phyloP scores from a whole-genome alignment of 2,113 vertebrate species.

The Pavo muticus region DNA sequence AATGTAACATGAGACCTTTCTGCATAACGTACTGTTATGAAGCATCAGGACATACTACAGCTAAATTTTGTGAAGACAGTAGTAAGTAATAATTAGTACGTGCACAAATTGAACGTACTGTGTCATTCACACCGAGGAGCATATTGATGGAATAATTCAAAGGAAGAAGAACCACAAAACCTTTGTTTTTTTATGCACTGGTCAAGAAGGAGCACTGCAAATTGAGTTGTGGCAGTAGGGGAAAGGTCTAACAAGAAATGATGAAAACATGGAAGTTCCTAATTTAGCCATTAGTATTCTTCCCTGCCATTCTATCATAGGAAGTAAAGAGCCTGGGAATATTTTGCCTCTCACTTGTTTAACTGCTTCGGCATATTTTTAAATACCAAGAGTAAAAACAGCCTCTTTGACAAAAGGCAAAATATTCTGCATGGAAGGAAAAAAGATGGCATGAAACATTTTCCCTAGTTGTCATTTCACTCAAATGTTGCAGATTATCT shows the following conservation, averaged over 20 bases:
- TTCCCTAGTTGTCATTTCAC: constrained; percentile 17
- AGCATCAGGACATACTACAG: not conserved
- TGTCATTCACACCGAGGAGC: not conserved
- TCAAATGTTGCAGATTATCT: constrained; percentile 3
- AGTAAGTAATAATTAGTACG: not conserved
- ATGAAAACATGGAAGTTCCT: not conserved
- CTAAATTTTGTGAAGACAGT: not conserved
- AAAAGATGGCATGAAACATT: not conserved
- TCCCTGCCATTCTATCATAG: not conserved
- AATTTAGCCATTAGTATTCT: not conserved
- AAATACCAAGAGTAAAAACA: constrained; percentile 44
- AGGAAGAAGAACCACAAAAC: not conserved
- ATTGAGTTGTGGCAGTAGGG: not conserved
- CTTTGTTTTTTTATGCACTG: not conserved
- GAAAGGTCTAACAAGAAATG: not conserved
- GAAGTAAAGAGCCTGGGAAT: constrained; percentile 1
- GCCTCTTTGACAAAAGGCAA: not conserved
- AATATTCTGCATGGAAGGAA: constrained; percentile 31
- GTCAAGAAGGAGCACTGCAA: not conserved
- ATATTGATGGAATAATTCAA: not conserved
- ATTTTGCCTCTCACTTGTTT: constrained; percentile 28
- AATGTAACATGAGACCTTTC: not conserved
- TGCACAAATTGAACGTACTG: not conserved
- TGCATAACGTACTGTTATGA: not conserved
- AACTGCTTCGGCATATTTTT: constrained; percentile 47